Evolutionary conservation across 2,888 invertebrate species (phyloP).

Genomic region (Syritta pipiens): DNA sequence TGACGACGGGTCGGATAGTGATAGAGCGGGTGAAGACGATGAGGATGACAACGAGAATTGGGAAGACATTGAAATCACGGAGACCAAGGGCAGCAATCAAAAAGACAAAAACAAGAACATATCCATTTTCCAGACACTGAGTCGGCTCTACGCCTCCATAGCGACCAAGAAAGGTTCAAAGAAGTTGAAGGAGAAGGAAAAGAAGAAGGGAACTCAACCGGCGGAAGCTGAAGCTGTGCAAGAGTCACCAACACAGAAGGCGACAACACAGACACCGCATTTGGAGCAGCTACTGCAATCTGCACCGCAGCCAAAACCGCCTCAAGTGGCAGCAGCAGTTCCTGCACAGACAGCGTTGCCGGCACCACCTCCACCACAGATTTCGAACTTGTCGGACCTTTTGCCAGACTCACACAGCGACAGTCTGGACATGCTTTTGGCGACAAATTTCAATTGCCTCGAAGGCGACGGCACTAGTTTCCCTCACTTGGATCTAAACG

Average conservation of each 20-base stretch:
- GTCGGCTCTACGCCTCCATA: slow-evolving; percentile 67
- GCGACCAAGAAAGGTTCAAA: slow-evolving; percentile 45
- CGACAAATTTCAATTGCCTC: slow-evolving; percentile 38
- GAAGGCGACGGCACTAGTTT: slow-evolving; percentile 52
- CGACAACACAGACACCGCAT: slow-evolving; percentile 12
- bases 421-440: slow-evolving; percentile 61
- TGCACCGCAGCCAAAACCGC: not conserved
- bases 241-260: no score
- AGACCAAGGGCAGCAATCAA: slow-evolving; percentile 37
- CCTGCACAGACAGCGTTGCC: slow-evolving; percentile 2
- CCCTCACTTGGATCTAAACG: slow-evolving; percentile 53
- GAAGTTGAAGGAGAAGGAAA: slow-evolving; percentile 38
- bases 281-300: not conserved
- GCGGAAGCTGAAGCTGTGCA: slow-evolving; percentile 30
- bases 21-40: slow-evolving; percentile 23
- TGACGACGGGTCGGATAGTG: slow-evolving; percentile 35
- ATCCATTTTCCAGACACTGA: slow-evolving; percentile 71
- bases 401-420: slow-evolving; percentile 67
- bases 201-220: slow-evolving; percentile 2
- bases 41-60: slow-evolving; percentile 74
- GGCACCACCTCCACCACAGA: not conserved
- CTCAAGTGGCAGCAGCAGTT: not conserved
- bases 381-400: slow-evolving; percentile 70
- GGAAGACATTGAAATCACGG: slow-evolving; percentile 75
- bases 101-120: slow-evolving; percentile 70